A percentile compares a stretch with the other conserved stretches of the same genome.
Conservation (phyloP, 37 sponge, comb jelly and placozoan genomes). For the Mnemiopsis leidyi region DNA sequence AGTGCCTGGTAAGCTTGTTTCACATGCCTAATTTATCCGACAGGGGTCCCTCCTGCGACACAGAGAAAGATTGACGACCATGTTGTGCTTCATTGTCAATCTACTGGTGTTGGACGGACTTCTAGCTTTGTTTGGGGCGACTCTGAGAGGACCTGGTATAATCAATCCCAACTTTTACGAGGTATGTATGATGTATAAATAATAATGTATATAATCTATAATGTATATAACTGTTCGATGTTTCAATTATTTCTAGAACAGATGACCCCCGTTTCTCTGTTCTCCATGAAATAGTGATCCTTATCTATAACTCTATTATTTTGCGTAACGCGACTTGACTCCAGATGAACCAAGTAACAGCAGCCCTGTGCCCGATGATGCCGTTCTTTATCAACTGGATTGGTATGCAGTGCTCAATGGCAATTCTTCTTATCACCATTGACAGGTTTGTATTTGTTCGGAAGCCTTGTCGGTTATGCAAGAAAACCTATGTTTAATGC, state of each 20-base stretch:
- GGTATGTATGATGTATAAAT: no score
- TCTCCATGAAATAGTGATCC: no score
- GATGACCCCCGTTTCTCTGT: no score
- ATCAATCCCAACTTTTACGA: constrained; percentile 27
- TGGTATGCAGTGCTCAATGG: neutral
- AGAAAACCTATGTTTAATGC: no score
- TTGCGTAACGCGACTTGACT: no score
- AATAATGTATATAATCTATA: no score
- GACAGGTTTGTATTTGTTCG: constrained; percentile 34
- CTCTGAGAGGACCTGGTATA: constrained; percentile 12
- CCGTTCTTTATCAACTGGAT: constrained; percentile 19
- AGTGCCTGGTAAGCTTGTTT: no score
- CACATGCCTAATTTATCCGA: no score
- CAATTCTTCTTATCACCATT: neutral
- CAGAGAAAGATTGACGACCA: neutral
- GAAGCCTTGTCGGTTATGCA: no score
- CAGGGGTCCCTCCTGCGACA: neutral
- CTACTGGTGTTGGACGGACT: neutral
- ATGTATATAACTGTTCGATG: no score
- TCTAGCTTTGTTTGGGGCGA: neutral
- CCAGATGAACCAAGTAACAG: neutral
- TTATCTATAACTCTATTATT: no score
- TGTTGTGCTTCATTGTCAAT: neutral
- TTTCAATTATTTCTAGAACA: no score
- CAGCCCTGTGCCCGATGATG: neutral